These are phyloP conservation scores for Cetonia aurata DNA, from an alignment of 2,888 invertebrate species.

Conservation along the genomic window DNA sequence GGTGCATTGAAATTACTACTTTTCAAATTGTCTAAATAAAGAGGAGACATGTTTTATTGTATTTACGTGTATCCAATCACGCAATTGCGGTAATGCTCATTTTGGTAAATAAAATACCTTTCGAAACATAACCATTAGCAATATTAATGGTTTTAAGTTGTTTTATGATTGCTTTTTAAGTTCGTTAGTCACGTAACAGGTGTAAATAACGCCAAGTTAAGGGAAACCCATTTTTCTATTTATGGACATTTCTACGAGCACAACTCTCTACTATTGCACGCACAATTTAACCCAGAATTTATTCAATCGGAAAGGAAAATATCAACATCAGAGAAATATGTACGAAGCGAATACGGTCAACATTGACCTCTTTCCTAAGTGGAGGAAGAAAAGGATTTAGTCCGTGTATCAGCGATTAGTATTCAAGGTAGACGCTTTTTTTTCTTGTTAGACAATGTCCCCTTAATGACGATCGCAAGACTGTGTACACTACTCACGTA, in stretches of 20 bases:
- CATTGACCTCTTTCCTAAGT: constrained; percentile 37
- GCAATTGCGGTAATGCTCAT: too few species aligned
- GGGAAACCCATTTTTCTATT: constrained; percentile 16
- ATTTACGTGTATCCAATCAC: too few species aligned
- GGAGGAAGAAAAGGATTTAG: constrained; percentile 31
- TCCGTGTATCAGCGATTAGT: constrained; percentile 11
- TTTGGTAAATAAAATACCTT: too few species aligned
- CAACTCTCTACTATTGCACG: background rate
- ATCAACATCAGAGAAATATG: constrained; percentile 17
- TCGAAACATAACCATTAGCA: too few species aligned
- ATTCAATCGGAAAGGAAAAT: constrained; percentile 34
- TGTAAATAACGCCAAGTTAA: background rate
- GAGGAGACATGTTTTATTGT: too few species aligned
- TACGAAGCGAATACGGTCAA: constrained; percentile 8
- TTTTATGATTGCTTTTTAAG: background rate
- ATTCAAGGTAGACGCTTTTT: constrained; percentile 18
- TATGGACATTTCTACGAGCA: constrained; percentile 16
- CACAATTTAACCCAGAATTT: constrained; percentile 31
- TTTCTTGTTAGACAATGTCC: constrained; percentile 38
- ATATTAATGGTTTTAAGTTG: background rate
- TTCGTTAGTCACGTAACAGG: background rate
- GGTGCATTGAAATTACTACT: too few species aligned
- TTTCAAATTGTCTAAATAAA: too few species aligned
- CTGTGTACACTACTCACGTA: constrained; percentile 5
- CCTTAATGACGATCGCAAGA: constrained; percentile 22